phyloP scores from a whole-genome alignment of 2,113 vertebrate genomes.

The Chelonoidis abingdonii region DNA sequence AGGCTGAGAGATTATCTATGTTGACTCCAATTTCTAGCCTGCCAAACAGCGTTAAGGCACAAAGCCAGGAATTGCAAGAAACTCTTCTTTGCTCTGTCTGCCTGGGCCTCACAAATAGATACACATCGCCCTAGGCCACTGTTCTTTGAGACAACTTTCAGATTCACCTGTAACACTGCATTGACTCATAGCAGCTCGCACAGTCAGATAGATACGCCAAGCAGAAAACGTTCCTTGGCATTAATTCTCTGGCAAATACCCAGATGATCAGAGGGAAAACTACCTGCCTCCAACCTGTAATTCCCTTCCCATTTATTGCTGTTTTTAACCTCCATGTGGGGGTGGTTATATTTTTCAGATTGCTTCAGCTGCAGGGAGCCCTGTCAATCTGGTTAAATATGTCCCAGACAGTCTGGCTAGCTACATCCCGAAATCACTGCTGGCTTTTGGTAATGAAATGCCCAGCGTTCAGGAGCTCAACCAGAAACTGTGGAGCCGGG shows the following conservation, averaged over 20 bases:
- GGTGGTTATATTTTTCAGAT: constrained; percentile 26
- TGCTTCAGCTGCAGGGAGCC: not conserved
- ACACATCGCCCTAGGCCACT: not conserved
- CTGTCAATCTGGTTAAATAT: constrained; percentile 39
- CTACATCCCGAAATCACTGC: constrained; percentile 53
- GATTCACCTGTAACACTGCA: not conserved
- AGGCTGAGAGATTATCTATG: not conserved
- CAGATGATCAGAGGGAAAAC: not conserved
- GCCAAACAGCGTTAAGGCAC: not conserved
- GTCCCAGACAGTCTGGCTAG: constrained; percentile 47
- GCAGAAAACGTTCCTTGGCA: not conserved
- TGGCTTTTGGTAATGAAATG: constrained; percentile 47
- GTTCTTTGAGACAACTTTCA: not conserved
- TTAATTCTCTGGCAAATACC: not conserved
- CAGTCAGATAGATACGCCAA: not conserved
- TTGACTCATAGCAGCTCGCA: not conserved
- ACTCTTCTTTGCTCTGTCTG: not conserved
- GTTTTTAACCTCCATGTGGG: not conserved
- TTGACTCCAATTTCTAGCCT: not conserved
- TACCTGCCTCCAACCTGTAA: fast-evolving
- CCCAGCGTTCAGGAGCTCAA: constrained; percentile 66
- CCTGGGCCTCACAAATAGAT: not conserved
- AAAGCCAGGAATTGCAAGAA: not conserved
- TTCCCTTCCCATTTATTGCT: not conserved
- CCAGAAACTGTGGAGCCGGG: constrained; percentile 33